Conservation (phyloP, 2,113 vertebrate species). For the Nothobranchius kuhntae region DNA sequence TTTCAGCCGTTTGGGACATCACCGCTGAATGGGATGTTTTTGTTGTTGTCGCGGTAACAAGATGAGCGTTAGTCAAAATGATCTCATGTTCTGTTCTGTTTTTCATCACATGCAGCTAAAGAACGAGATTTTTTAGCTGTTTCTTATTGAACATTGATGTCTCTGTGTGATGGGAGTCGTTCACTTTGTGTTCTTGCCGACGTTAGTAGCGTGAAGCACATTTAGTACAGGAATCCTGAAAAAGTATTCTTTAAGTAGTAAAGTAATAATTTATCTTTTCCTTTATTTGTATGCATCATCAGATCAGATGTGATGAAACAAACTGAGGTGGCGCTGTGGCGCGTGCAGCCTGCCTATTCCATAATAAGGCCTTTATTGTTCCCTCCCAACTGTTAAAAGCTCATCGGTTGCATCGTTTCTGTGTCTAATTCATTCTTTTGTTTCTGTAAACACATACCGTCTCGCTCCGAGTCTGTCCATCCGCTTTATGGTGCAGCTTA, state of each 20-base stretch:
- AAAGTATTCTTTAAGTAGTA: too few relatives aligned
- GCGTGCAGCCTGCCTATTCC: too few relatives aligned
- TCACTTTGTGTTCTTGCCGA: background rate
- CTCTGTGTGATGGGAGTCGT: background rate
- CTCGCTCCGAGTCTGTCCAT: too few relatives aligned
- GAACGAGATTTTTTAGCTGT: background rate
- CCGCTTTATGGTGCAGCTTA: too few relatives aligned
- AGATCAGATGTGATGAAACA: background rate
- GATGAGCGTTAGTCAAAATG: background rate
- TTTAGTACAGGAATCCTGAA: too few relatives aligned
- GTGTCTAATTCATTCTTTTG: too few relatives aligned
- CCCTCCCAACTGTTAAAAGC: too few relatives aligned
- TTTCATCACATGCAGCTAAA: background rate
- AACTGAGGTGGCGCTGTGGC: too few relatives aligned
- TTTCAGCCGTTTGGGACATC: background rate
- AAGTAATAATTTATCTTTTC: too few relatives aligned
- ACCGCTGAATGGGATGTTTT: background rate
- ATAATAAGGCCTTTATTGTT: too few relatives aligned
- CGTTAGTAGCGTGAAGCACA: background rate
- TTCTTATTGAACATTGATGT: background rate
- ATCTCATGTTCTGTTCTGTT: background rate
- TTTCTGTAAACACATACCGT: too few relatives aligned
- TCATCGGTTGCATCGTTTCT: too few relatives aligned
- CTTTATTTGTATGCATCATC: background rate
- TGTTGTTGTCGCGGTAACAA: background rate